Evolutionary conservation across 64 coral and sea anemone genomes (phyloP).

Genomic region (Pachyseris speciosa): DNA sequence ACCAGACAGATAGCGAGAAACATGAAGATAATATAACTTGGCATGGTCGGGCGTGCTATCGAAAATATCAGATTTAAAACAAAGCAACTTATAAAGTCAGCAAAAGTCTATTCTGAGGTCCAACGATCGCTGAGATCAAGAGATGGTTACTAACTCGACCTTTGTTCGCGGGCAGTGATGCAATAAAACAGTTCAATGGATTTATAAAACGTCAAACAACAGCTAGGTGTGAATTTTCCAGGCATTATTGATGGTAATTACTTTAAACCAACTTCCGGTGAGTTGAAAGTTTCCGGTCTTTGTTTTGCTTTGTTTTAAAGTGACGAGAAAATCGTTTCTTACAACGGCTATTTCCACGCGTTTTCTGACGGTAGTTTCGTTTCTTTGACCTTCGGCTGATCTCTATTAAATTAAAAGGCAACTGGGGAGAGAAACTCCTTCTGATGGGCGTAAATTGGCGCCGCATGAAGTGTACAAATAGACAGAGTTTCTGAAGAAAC

Average conservation of each 20-base stretch:
- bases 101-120: background rate
- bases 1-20: background rate
- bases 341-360: background rate
- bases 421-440: background rate
- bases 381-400: background rate
- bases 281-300: conserved; percentile 46
- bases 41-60: background rate
- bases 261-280: conserved; percentile 44
- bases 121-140: background rate
- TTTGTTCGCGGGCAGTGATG: background rate
- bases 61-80: background rate
- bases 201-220: conserved; percentile 17
- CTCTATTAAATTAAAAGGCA: background rate
- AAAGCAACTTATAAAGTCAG: background rate
- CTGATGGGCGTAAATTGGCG: background rate
- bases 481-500: background rate
- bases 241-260: conserved; percentile 56
- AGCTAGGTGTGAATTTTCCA: conserved; percentile 28
- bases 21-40: background rate
- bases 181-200: background rate
- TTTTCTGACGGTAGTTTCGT: background rate
- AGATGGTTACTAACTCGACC: background rate
- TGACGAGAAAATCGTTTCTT: background rate
- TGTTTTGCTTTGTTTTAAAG: background rate
- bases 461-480: background rate